A percentile compares a stretch with the other conserved stretches of the same genome.
phyloP scores from a whole-genome alignment of 2,888 invertebrate species.

The Antheraea yamamai region DNA sequence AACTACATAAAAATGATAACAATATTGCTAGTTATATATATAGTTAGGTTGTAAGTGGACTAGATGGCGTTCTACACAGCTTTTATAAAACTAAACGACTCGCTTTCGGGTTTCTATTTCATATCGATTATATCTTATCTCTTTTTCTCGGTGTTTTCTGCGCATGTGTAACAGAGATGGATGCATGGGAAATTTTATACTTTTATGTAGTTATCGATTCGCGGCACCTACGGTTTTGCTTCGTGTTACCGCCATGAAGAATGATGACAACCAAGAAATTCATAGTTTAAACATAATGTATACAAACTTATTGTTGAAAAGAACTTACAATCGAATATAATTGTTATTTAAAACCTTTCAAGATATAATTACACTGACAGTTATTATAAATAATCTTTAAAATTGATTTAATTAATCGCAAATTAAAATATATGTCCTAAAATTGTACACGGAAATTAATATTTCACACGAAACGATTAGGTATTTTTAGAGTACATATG shows the following conservation, averaged over 20 bases:
- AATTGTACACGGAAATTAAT: no score
- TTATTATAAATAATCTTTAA: no score
- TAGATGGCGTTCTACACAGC: background rate
- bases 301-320: background rate
- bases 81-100: background rate
- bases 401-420: no score
- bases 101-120: background rate
- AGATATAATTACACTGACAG: background rate
- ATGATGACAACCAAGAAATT: background rate
- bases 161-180: background rate
- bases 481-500: no score
- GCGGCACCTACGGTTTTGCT: background rate
- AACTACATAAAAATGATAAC: background rate
- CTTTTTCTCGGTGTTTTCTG: background rate
- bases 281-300: background rate
- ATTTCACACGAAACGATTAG: no score
- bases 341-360: background rate
- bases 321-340: background rate
- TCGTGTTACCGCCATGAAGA: background rate
- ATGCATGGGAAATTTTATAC: background rate
- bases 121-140: background rate
- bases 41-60: background rate
- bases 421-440: no score
- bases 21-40: background rate
- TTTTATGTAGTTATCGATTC: background rate